Evolutionary conservation across 2,113 vertebrate species (phyloP).

Genomic region (Salminus brasiliensis): DNA sequence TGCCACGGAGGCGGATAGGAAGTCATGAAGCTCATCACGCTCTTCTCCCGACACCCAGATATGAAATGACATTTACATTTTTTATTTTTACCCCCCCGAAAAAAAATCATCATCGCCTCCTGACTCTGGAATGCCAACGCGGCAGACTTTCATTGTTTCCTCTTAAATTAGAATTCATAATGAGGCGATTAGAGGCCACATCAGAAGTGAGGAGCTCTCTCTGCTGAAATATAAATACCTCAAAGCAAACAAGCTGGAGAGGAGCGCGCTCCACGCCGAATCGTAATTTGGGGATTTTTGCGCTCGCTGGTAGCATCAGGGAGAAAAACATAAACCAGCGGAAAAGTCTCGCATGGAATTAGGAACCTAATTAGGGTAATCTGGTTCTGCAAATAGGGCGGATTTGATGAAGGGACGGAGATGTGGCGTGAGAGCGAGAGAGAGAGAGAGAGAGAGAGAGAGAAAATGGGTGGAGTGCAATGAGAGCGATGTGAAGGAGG

Average conservation of each 20-base stretch:
- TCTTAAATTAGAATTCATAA: slow-evolving; percentile 38
- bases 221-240: slow-evolving; percentile 48
- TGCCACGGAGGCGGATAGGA: background rate
- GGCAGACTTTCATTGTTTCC: slow-evolving; percentile 31
- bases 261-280: slow-evolving; percentile 6
- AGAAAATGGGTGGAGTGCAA: background rate
- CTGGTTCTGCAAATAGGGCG: slow-evolving; percentile 52
- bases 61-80: background rate
- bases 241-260: slow-evolving; percentile 44
- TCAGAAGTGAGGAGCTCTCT: slow-evolving; percentile 7
- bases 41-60: background rate
- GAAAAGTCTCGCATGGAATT: slow-evolving; percentile 47
- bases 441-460: background rate
- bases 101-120: background rate
- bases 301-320: background rate
- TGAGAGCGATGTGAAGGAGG: background rate
- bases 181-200: slow-evolving; percentile 40
- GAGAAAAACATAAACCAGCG: slow-evolving; percentile 34
- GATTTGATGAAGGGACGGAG: slow-evolving; percentile 44
- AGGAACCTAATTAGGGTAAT: slow-evolving; percentile 55
- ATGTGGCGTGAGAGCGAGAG: background rate
- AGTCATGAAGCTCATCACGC: background rate
- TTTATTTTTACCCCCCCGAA: background rate
- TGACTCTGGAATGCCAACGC: background rate
- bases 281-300: slow-evolving; percentile 45